Conservation (phyloP, 2,797 vertebrate species). For the Telmatherina bonti region DNA sequence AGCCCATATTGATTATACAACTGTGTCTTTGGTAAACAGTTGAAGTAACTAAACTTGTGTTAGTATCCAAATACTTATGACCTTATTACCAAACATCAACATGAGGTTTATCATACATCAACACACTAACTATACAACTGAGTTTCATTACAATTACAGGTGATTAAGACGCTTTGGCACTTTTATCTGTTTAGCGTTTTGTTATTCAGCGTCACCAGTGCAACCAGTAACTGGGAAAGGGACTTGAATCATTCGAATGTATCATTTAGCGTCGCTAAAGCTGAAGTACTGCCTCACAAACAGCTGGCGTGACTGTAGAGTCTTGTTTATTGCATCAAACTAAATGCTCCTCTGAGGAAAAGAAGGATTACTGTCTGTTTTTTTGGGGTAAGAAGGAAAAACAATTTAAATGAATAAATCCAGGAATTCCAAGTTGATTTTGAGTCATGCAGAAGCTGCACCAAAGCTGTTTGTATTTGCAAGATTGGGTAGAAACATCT, state of each 20-base stretch:
- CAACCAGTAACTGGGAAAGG: background rate
- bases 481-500: conserved; percentile 6
- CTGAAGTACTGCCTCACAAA: conserved; percentile 12
- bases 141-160: background rate
- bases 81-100: background rate
- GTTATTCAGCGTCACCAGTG: background rate
- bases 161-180: background rate
- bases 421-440: conserved; percentile 22
- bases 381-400: conserved; percentile 34
- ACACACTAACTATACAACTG: background rate
- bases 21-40: too few relatives aligned
- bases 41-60: too few relatives aligned
- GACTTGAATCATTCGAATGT: background rate
- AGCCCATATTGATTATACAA: too few relatives aligned
- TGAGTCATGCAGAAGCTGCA: conserved; percentile 21
- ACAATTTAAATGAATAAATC: conserved; percentile 44
- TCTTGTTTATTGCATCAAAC: conserved; percentile 25
- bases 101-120: background rate
- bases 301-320: background rate
- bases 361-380: conserved; percentile 48
- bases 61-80: too few relatives aligned
- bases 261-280: background rate
- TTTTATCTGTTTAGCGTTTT: background rate
- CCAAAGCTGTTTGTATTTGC: conserved; percentile 16
- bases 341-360: conserved; percentile 43